Conservation (phyloP, 2,888 invertebrate species). For the Sabatieria punctata region DNA sequence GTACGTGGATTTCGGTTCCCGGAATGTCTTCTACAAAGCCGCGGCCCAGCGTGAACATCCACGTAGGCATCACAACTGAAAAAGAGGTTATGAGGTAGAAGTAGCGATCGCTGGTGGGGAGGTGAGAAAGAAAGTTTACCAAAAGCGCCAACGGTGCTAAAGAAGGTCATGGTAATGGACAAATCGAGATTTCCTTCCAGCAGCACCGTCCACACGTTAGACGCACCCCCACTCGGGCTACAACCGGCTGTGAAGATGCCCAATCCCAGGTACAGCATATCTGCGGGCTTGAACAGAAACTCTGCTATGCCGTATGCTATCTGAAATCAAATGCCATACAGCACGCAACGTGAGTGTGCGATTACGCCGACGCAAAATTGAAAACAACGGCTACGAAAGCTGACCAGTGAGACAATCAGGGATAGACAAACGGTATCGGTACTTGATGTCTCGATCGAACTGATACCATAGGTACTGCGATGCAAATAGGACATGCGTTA, state of each 20-base stretch:
- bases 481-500: too few species aligned
- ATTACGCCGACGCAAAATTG: too few species aligned
- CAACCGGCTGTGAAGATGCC: conserved; percentile 37
- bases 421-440: too few species aligned
- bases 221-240: conserved; percentile 57
- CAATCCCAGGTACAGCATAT: conserved; percentile 26
- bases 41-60: conserved; percentile 38
- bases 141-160: conserved; percentile 69
- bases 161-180: conserved; percentile 82
- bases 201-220: conserved; percentile 84
- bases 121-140: too few species aligned
- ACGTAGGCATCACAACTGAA: conserved; percentile 40
- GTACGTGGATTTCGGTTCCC: conserved; percentile 24
- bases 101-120: too few species aligned
- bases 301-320: conserved; percentile 25
- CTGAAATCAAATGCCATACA: too few species aligned
- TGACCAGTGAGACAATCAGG: too few species aligned
- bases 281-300: conserved; percentile 20
- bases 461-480: too few species aligned
- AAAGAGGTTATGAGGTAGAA: too few species aligned
- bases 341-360: too few species aligned
- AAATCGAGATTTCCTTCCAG: conserved; percentile 78
- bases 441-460: too few species aligned
- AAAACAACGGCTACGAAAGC: too few species aligned
- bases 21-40: conserved; percentile 24